Evolutionary conservation across 1,140 invertebrate genomes (phyloP).

Genomic region (Bicyclus anynana): DNA sequence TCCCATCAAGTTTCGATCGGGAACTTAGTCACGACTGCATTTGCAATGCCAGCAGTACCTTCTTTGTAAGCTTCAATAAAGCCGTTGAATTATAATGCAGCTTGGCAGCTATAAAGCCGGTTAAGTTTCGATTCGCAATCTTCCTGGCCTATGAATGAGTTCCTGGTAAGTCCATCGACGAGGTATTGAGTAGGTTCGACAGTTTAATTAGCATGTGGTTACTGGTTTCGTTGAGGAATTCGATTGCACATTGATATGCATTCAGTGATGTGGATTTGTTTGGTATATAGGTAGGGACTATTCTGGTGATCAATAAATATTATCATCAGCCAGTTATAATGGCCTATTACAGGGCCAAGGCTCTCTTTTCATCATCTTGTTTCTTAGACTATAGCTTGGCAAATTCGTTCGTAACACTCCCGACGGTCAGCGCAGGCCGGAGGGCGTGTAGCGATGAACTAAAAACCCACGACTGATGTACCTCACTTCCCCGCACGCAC

Average conservation of each 20-base stretch:
- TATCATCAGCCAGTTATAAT: no score
- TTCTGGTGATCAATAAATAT: no score
- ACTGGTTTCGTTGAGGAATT: not conserved
- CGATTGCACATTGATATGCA: not conserved
- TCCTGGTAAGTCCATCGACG: conserved; percentile 16
- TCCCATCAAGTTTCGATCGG: conserved; percentile 51
- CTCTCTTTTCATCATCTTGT: no score
- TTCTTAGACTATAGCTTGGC: no score
- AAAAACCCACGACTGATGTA: no score
- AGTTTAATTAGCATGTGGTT: conserved; percentile 1
- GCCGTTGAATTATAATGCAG: conserved; percentile 65
- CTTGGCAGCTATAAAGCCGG: conserved; percentile 39
- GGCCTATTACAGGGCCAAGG: no score
- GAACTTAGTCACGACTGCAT: conserved; percentile 66
- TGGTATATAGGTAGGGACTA: no score
- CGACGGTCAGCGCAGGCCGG: no score
- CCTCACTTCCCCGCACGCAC: no score
- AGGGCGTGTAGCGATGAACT: no score
- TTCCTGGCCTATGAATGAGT: conserved; percentile 25
- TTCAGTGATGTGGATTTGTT: no score
- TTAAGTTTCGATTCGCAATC: conserved; percentile 54
- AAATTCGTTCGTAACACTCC: no score
- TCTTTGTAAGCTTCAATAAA: conserved; percentile 67
- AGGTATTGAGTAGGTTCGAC: not conserved
- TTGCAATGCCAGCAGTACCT: conserved; percentile 55